phyloP scores from a whole-genome alignment of 1,140 invertebrate species.

The Solenopsis invicta region DNA sequence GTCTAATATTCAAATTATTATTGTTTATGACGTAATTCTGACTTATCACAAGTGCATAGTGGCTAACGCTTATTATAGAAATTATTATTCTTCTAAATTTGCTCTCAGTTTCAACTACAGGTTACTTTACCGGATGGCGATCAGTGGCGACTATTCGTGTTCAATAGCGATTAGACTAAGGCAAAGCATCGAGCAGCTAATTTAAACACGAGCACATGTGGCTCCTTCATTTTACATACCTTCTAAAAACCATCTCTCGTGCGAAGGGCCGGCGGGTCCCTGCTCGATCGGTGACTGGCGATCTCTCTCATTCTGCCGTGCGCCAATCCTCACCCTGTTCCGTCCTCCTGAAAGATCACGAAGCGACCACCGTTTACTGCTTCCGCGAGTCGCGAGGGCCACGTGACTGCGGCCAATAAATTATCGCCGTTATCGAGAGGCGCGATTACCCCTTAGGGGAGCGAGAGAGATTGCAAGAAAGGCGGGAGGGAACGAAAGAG shows the following conservation, averaged over 20 bases:
- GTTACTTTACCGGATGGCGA: neutral
- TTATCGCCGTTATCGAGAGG: neutral
- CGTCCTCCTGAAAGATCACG: slow-evolving; percentile 69
- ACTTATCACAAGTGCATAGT: no score
- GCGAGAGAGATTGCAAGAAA: neutral
- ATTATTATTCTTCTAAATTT: neutral
- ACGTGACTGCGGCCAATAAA: slow-evolving; percentile 35
- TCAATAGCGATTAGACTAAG: neutral
- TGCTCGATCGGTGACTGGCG: slow-evolving; percentile 67
- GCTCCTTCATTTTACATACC: slow-evolving; percentile 73
- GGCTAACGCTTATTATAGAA: no score
- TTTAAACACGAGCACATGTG: no score
- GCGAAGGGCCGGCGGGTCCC: slow-evolving; percentile 78
- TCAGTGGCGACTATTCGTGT: neutral
- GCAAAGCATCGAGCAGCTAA: neutral
- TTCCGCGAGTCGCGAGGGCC: neutral
- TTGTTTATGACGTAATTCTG: no score
- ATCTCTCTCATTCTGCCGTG: slow-evolving; percentile 77
- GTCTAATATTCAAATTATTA: no score
- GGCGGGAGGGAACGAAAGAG: neutral
- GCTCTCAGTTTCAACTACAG: neutral
- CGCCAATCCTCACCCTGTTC: slow-evolving; percentile 54
- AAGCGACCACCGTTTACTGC: neutral
- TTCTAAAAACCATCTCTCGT: slow-evolving; percentile 86
- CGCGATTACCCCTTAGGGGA: neutral